Evolutionary conservation across 92 coral and sea anemone genomes (phyloP).

Genomic region (Bergia sp.): DNA sequence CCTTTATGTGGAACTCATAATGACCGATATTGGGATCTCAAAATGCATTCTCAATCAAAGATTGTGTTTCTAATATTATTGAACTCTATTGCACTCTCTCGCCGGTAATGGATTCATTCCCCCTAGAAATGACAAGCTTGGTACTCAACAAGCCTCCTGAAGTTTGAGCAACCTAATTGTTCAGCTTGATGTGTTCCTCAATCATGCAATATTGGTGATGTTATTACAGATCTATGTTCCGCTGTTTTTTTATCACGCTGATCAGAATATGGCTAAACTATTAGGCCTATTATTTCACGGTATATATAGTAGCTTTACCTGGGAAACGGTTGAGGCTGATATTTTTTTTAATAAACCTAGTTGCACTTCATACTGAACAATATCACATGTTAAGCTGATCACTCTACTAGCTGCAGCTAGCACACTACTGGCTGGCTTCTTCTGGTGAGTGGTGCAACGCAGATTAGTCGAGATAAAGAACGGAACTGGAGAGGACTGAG

Average conservation of each 20-base stretch:
- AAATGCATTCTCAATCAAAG: background rate
- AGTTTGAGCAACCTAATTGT: background rate
- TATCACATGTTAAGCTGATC: no score
- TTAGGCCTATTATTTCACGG: background rate
- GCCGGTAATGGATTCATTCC: background rate
- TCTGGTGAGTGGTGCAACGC: no score
- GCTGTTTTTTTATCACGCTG: background rate
- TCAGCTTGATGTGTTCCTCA: background rate
- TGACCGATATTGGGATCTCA: background rate
- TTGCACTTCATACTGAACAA: no score
- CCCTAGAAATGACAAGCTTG: background rate
- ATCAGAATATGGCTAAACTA: background rate
- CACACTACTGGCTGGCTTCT: no score
- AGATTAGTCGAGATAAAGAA: no score
- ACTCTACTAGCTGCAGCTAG: no score
- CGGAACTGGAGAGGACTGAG: no score
- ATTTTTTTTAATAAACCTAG: no score
- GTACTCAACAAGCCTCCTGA: background rate
- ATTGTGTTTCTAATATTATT: no score
- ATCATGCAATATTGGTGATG: background rate
- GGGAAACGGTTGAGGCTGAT: no score
- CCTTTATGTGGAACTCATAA: no score
- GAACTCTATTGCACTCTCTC: background rate
- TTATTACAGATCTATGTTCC: background rate
- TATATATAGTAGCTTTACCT: background rate